These are phyloP conservation scores for Micoletzkya japonica DNA, from an alignment of 2,888 invertebrate species.

Conservation along the genomic window DNA sequence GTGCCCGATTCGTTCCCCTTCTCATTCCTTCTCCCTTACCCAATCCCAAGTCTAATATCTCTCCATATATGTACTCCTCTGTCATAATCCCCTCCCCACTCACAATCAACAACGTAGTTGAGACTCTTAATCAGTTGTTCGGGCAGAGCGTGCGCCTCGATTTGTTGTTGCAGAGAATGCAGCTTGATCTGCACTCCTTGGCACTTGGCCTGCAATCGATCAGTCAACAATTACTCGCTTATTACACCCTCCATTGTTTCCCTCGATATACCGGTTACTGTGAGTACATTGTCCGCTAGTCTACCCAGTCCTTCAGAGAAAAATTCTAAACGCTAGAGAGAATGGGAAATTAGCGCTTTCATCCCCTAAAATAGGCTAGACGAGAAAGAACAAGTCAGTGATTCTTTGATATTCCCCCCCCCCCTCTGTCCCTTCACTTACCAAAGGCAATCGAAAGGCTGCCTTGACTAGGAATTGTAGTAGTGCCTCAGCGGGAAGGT, in stretches of 20 bases:
- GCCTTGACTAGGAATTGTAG: slow-evolving; percentile 25
- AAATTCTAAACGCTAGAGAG: no score
- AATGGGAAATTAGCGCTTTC: no score
- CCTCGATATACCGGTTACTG: no score
- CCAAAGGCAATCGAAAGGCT: background rate
- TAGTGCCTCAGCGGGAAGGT: background rate
- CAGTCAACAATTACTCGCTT: background rate
- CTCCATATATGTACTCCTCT: background rate
- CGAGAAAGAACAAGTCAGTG: no score
- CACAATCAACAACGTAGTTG: slow-evolving; percentile 59
- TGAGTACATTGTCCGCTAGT: no score
- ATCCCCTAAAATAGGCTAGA: no score
- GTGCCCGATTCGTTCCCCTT: no score
- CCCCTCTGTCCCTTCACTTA: no score
- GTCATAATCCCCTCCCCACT: slow-evolving; percentile 2
- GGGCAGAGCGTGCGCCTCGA: slow-evolving; percentile 37
- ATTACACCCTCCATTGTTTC: no score
- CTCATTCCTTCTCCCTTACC: no score
- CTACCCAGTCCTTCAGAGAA: no score
- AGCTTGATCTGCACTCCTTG: slow-evolving; percentile 52
- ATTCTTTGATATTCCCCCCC: no score
- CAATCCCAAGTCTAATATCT: background rate
- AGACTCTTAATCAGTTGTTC: slow-evolving; percentile 48
- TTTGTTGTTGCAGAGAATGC: slow-evolving; percentile 36
- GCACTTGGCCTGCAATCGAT: slow-evolving; percentile 36